Percentiles rank a stretch among this genome's conserved stretches.
phyloP scores from a whole-genome alignment of 2,797 vertebrate species.

The Oreortyx pictus region DNA sequence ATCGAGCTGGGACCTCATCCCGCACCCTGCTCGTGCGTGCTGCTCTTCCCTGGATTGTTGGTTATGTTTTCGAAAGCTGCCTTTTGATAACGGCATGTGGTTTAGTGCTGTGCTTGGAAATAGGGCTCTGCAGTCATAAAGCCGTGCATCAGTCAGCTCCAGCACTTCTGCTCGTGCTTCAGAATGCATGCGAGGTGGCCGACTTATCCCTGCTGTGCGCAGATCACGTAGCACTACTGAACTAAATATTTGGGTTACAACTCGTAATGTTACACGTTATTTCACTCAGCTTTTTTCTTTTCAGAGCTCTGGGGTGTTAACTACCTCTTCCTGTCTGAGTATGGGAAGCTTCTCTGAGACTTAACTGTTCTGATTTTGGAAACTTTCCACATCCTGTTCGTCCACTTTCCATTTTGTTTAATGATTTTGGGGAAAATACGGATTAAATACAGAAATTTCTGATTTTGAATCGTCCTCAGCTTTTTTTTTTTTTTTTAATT shows the following conservation, averaged over 20 bases:
- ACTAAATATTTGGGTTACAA: background rate
- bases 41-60: background rate
- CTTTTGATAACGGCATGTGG: rapidly evolving
- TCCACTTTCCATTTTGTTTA: background rate
- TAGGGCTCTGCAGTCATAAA: background rate
- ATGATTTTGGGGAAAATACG: too few relatives aligned
- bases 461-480: background rate
- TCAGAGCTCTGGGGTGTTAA: background rate
- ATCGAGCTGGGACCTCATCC: background rate
- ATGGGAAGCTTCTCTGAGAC: too few relatives aligned
- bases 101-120: background rate
- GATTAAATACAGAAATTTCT: background rate
- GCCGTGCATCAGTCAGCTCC: rapidly evolving
- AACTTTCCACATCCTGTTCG: background rate
- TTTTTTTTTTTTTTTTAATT: background rate
- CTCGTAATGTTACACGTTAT: background rate
- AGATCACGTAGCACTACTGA: too few relatives aligned
- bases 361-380: background rate
- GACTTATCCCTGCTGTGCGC: background rate
- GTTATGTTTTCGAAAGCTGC: background rate
- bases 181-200: background rate
- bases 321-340: background rate
- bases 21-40: background rate
- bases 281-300: background rate
- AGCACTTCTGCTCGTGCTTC: too few relatives aligned